Evolutionary conservation across 1,140 invertebrate genomes (phyloP).

Genomic region (Myzus persicae): DNA sequence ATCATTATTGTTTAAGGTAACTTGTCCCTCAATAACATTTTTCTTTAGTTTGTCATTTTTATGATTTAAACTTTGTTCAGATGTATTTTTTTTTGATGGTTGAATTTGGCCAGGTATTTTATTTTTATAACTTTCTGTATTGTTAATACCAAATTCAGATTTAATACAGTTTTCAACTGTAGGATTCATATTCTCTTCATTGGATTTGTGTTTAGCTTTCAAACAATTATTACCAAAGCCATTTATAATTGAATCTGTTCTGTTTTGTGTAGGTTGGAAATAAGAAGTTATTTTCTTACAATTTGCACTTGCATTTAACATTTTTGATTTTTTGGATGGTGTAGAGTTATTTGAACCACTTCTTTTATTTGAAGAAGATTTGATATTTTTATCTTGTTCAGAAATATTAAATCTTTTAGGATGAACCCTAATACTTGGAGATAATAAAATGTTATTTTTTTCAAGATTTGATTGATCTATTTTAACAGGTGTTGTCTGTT

Average conservation of each 20-base stretch:
- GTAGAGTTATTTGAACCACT: neutral
- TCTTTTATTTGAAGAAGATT: neutral
- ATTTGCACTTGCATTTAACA: too few species aligned
- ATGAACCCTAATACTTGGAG: constrained; percentile 24
- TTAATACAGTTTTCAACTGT: neutral
- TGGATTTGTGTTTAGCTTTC: neutral
- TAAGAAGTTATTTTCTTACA: neutral
- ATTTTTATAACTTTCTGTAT: too few species aligned
- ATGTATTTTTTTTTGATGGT: too few species aligned
- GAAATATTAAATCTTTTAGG: constrained; percentile 35
- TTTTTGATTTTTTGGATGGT: constrained; percentile 38
- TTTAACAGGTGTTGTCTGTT: constrained; percentile 42
- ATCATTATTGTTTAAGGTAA: neutral
- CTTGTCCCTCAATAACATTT: neutral
- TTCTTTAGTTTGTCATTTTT: too few species aligned
- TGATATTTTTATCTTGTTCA: constrained; percentile 8
- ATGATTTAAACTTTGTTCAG: too few species aligned
- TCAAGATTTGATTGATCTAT: neutral
- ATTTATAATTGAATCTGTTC: neutral
- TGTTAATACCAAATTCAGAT: neutral
- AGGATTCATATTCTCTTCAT: neutral
- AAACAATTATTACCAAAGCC: neutral
- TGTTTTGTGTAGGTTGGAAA: constrained; percentile 30
- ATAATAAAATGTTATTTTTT: constrained; percentile 25
- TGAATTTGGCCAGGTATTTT: too few species aligned